Percentiles rank a stretch among this genome's conserved stretches.
phyloP scores from a whole-genome alignment of 2,888 invertebrate species.

The Pristionchus exspectatus region DNA sequence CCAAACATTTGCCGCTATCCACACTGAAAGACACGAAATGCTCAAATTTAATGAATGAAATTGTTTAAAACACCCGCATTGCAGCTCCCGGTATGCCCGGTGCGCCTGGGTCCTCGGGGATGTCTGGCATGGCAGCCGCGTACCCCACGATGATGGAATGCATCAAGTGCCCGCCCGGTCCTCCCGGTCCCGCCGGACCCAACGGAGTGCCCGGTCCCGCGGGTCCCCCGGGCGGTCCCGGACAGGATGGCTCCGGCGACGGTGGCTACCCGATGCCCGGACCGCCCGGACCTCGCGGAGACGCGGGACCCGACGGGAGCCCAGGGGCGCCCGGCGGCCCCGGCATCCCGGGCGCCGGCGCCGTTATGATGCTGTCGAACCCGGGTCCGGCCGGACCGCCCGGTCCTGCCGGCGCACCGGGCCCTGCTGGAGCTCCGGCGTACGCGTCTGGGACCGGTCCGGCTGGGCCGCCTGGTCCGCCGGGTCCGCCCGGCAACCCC shows the following conservation, averaged over 20 bases:
- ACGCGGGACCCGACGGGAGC: background rate
- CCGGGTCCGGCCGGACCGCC: constrained; percentile 13
- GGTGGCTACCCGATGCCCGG: background rate
- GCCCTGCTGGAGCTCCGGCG: background rate
- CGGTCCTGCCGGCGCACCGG: background rate
- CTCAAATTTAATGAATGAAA: no score
- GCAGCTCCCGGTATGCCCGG: constrained; percentile 58
- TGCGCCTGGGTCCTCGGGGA: constrained; percentile 58
- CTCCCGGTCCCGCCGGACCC: background rate
- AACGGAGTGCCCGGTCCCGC: background rate
- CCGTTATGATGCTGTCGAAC: constrained; percentile 12
- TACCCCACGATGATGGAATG: constrained; percentile 1
- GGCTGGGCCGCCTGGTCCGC: background rate
- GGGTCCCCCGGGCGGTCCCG: background rate
- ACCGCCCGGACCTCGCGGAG: background rate
- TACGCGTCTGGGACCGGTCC: background rate
- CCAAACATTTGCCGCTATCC: no score
- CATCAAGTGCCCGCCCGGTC: constrained; percentile 14
- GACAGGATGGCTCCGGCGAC: background rate
- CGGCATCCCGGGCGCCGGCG: background rate
- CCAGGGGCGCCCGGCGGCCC: background rate
- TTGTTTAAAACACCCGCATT: background rate
- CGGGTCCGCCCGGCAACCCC: background rate
- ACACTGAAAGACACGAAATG: no score
- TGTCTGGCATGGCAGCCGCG: constrained; percentile 57